Percentiles rank a stretch among this genome's conserved stretches.
Conservation (phyloP, 2,888 invertebrate genomes). For the Poecilobothrus nobilitatus region DNA sequence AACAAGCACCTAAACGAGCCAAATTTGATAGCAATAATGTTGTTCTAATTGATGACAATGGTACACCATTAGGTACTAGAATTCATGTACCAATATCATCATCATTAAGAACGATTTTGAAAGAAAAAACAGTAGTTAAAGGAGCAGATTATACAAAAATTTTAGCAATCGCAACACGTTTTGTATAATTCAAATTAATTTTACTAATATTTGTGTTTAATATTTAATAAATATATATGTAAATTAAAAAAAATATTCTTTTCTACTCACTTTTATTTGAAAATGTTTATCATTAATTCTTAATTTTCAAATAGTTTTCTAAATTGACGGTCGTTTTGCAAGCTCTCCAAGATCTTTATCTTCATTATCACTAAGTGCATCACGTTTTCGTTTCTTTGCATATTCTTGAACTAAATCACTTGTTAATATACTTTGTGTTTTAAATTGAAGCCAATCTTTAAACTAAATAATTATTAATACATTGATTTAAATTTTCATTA, state of each 20-base stretch:
- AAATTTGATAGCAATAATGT: slow-evolving; percentile 93
- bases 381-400: slow-evolving; percentile 38
- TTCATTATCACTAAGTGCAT: slow-evolving; percentile 31
- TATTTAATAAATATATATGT: neutral
- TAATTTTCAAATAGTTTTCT: neutral
- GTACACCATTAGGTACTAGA: slow-evolving; percentile 88
- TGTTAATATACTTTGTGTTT: slow-evolving; percentile 32
- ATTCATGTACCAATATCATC: slow-evolving; percentile 94
- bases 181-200: slow-evolving; percentile 52
- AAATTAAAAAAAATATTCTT: neutral
- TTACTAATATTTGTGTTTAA: neutral
- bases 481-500: too few relatives aligned
- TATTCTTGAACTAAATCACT: slow-evolving; percentile 41
- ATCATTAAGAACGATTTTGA: slow-evolving; percentile 71
- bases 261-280: neutral
- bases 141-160: slow-evolving; percentile 89
- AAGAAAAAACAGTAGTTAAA: slow-evolving; percentile 69
- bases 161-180: slow-evolving; percentile 78
- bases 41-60: slow-evolving; percentile 90
- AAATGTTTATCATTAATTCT: neutral
- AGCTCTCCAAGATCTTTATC: neutral
- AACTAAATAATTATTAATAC: slow-evolving; percentile 28
- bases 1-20: slow-evolving; percentile 71
- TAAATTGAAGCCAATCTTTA: slow-evolving; percentile 40
- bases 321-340: neutral